Conservation (phyloP, 2,797 vertebrate species). For the Urosaurus nigricauda region DNA sequence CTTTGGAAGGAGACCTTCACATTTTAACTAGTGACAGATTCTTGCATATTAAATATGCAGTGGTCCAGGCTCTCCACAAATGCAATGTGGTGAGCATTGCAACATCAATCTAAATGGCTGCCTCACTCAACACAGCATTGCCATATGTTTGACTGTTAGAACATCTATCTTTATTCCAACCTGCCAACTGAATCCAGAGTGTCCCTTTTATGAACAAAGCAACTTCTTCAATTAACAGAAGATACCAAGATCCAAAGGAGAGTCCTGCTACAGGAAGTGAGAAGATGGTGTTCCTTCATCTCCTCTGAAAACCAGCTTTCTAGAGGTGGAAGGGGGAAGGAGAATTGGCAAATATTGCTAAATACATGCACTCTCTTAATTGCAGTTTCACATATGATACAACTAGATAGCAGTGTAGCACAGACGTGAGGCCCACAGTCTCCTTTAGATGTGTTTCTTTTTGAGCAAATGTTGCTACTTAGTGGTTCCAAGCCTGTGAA, state of each 20-base stretch:
- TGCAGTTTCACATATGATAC: neutral
- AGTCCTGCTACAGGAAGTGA: neutral
- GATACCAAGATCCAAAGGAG: neutral
- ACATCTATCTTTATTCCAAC: neutral
- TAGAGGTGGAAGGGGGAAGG: neutral
- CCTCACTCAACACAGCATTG: neutral
- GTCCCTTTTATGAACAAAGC: neutral
- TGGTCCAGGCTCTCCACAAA: neutral
- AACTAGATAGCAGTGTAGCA: neutral
- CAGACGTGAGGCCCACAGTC: neutral
- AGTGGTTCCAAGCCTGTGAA: neutral
- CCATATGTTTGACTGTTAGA: neutral
- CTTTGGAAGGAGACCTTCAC: slow-evolving; percentile 69
- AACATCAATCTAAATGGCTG: neutral
- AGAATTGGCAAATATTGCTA: neutral
- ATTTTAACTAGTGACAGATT: slow-evolving; percentile 86
- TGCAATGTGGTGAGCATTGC: neutral
- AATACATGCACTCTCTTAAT: too few species aligned
- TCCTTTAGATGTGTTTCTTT: neutral
- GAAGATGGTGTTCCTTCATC: neutral
- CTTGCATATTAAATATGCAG: slow-evolving; percentile 42
- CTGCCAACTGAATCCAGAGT: neutral
- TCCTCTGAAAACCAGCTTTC: neutral
- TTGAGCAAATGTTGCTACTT: neutral
- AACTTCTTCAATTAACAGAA: neutral